Evolutionary conservation across 2,888 invertebrate genomes (phyloP).

Genomic region (Tachystola acroxantha): DNA sequence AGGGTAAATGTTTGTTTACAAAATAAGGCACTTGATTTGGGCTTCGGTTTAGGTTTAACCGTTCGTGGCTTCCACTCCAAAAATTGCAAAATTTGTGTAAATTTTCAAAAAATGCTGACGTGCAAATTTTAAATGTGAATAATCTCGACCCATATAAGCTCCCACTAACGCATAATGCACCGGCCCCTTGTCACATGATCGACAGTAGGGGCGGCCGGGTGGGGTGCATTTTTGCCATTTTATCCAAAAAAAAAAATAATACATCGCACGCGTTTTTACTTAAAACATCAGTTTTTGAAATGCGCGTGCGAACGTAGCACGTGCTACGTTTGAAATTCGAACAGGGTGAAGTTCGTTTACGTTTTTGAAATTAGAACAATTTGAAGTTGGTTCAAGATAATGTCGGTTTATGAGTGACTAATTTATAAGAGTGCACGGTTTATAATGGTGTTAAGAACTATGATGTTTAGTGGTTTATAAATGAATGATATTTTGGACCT

Average conservation of each 20-base stretch:
- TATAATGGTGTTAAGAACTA: conserved; percentile 43
- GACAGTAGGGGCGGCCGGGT: conserved; percentile 50
- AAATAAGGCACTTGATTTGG: no score
- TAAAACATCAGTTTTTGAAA: conserved; percentile 65
- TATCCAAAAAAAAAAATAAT: conserved; percentile 64
- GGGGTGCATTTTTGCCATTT: conserved; percentile 70
- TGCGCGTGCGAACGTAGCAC: conserved; percentile 63
- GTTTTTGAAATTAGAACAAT: no score
- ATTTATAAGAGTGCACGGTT: background rate
- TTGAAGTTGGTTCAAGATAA: no score
- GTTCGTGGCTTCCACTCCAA: no score
- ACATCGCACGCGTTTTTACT: conserved; percentile 61
- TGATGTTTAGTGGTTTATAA: conserved; percentile 8
- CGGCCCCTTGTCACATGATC: conserved; percentile 64
- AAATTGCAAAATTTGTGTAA: no score
- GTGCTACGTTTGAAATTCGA: conserved; percentile 31
- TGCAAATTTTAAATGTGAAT: no score
- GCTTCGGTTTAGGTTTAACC: no score
- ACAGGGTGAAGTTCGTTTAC: background rate
- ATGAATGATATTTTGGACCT: conserved; percentile 29
- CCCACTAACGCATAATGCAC: conserved; percentile 46
- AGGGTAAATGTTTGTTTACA: no score
- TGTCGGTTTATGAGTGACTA: no score
- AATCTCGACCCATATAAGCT: conserved; percentile 46
- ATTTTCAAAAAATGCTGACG: no score